phyloP scores from a whole-genome alignment of 1,140 invertebrate genomes.

The Drosophila virilis region DNA sequence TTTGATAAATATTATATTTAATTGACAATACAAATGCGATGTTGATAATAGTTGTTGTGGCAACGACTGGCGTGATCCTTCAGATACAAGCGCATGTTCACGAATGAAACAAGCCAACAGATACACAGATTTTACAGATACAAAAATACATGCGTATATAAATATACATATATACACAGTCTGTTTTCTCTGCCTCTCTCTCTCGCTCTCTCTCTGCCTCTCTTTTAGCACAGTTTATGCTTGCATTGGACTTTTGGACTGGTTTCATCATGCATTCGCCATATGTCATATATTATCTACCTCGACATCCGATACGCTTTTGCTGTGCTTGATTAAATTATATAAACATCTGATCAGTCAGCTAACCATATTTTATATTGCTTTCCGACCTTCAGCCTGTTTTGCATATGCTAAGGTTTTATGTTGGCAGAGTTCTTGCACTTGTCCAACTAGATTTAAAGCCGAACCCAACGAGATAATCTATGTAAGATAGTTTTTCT shows the following conservation, averaged over 20 bases:
- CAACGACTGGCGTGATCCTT: conserved; percentile 64
- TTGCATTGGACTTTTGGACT: conserved; percentile 12
- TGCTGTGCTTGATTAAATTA: conserved; percentile 48
- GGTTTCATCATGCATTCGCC: background rate
- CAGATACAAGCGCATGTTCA: conserved; percentile 72
- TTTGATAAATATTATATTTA: background rate
- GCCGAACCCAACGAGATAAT: background rate
- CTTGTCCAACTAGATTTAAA: conserved; percentile 8
- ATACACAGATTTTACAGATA: conserved; percentile 26
- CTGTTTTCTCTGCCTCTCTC: conserved; percentile 1
- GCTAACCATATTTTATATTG: conserved; percentile 33
- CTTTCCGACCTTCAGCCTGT: conserved; percentile 29
- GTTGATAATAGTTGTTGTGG: conserved; percentile 19
- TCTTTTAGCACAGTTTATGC: conserved; percentile 35
- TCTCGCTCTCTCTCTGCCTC: conserved; percentile 3
- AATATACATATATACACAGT: background rate
- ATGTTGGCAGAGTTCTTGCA: conserved; percentile 7
- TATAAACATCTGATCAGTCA: conserved; percentile 28
- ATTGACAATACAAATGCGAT: conserved; percentile 54
- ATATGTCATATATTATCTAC: background rate
- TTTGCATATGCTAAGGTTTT: conserved; percentile 7
- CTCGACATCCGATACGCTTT: conserved; percentile 39
- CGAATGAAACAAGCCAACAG: conserved; percentile 55
- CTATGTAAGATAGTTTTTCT: background rate
- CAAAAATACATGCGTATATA: background rate